Percentiles rank a stretch among this genome's conserved stretches.
Evolutionary conservation across 2,797 vertebrate genomes (phyloP).

Genomic region (Nannoperca australis): DNA sequence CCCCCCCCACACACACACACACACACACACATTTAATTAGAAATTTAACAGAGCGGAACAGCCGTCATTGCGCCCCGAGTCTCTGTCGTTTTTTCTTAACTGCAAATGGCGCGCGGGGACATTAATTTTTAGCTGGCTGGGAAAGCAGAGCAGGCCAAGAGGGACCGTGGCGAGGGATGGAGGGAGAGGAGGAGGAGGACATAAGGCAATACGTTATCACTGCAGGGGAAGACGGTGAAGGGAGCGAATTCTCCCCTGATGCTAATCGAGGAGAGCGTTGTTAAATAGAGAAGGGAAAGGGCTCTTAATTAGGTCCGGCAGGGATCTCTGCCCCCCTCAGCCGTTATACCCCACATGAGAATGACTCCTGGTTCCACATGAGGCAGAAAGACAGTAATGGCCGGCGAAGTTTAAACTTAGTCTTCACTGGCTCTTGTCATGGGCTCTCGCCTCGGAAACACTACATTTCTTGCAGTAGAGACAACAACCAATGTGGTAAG

Average conservation of each 20-base stretch:
- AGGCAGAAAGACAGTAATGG: slow-evolving; percentile 64
- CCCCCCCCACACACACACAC: slow-evolving; percentile 16
- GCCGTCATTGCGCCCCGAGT: slow-evolving; percentile 81
- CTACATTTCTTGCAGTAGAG: background rate
- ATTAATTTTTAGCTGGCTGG: slow-evolving; percentile 87
- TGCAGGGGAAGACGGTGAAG: slow-evolving; percentile 50
- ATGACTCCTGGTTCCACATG: slow-evolving; percentile 65
- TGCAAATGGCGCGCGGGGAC: slow-evolving; percentile 86
- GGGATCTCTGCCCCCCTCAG: slow-evolving; percentile 58
- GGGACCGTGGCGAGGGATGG: slow-evolving; percentile 52
- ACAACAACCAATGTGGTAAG: background rate
- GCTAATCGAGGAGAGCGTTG: slow-evolving; percentile 80
- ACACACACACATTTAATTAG: slow-evolving; percentile 83
- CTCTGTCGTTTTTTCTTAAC: slow-evolving; percentile 87
- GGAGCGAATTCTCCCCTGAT: slow-evolving; percentile 57
- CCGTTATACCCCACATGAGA: slow-evolving; percentile 39
- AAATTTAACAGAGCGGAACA: slow-evolving; percentile 88
- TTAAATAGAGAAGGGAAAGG: slow-evolving; percentile 80
- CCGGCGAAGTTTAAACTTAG: slow-evolving; percentile 73
- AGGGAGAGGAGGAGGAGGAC: slow-evolving; percentile 43
- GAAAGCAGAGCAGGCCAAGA: slow-evolving; percentile 76
- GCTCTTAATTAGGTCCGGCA: slow-evolving; percentile 82
- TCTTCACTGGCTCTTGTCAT: slow-evolving; percentile 53
- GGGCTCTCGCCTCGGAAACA: background rate
- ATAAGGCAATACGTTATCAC: slow-evolving; percentile 63